A percentile compares a stretch with the other conserved stretches of the same genome.
Conservation (phyloP, 2,113 vertebrate species). For the Ictalurus punctatus region DNA sequence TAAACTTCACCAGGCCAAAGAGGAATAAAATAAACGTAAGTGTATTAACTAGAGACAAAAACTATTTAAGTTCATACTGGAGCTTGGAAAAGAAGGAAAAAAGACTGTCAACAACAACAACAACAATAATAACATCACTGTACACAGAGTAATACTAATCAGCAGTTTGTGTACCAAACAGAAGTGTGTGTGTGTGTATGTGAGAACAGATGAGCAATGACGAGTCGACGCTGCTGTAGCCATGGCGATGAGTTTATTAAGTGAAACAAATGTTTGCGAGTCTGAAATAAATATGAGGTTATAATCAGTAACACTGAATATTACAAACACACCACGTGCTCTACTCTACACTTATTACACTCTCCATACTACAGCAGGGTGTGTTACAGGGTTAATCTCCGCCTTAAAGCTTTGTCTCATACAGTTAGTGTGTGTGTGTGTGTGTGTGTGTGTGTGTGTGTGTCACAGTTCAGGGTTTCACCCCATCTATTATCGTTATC, state of each 20-base stretch:
- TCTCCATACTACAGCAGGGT: conserved; percentile 15
- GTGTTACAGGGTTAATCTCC: conserved; percentile 62
- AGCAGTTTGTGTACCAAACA: neutral
- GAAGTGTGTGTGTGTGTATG: neutral
- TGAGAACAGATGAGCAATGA: neutral
- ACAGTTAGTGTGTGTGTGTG: conserved; percentile 34
- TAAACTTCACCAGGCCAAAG: neutral
- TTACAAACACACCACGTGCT: conserved; percentile 42
- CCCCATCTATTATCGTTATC: neutral
- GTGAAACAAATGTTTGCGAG: neutral
- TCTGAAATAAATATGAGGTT: conserved; percentile 74
- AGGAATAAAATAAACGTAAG: neutral
- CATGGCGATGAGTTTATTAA: conserved; percentile 10
- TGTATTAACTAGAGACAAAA: neutral
- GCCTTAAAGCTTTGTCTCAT: conserved; percentile 70
- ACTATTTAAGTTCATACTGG: neutral
- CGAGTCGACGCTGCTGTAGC: neutral
- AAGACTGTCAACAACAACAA: neutral
- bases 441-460: neutral
- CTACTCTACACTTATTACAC: conserved; percentile 51
- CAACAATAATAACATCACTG: neutral
- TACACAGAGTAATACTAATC: neutral
- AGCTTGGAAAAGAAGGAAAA: neutral
- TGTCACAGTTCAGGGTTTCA: neutral
- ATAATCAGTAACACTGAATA: conserved; percentile 53